Evolutionary conservation across 23 tunicate genomes (phyloP), one percentile per base, ranked within the genome.

Genomic region (Styela clava): DNA sequence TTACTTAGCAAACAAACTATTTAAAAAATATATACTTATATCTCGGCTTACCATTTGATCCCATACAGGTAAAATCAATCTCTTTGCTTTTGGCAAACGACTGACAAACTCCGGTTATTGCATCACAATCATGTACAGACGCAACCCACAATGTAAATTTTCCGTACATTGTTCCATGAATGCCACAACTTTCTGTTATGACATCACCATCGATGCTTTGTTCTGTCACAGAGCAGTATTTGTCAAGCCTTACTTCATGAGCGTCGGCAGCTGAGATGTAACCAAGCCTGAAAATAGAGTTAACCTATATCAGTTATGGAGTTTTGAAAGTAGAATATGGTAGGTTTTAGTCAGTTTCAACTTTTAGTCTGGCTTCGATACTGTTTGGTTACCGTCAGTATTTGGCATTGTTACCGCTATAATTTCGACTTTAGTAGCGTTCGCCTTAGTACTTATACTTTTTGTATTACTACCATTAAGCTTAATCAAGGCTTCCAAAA

Each of bases 161-260:
- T 1, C 71, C 71, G 71, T 67, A 67, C 71, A 67, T 67, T 67
- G 71, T 25, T 16, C 71, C 71, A 25, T 67, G 30, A 24, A 67
- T 25, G 16, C 31, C 31, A 22, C 71, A 67, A 29, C 71, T 67
- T 67, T 67, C 71, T 12, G 31, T 29, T 18, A 67, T 22, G 71
- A 67, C 71, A 22, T 67, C 71, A 67, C 71, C 71, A 25, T 67
- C 71, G 31, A 67, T 29, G 31, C 31, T 67, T 67, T 67, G 71
- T 67, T 67, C 31, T 24, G 71, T 67, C 24, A 67, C 31, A 67
- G 30, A 27, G 2, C 71, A 67, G 30, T 25, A 25, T 29, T 22
- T 67, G 19, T 67, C 71, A 0, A 22, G 71, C 31, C 71, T 1
- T 67, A 18, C 71, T 16, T 67, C 23, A 22, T 25, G 31, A 29